Evolutionary conservation across 2,888 invertebrate species (phyloP).

Genomic region (Mythimna impura): DNA sequence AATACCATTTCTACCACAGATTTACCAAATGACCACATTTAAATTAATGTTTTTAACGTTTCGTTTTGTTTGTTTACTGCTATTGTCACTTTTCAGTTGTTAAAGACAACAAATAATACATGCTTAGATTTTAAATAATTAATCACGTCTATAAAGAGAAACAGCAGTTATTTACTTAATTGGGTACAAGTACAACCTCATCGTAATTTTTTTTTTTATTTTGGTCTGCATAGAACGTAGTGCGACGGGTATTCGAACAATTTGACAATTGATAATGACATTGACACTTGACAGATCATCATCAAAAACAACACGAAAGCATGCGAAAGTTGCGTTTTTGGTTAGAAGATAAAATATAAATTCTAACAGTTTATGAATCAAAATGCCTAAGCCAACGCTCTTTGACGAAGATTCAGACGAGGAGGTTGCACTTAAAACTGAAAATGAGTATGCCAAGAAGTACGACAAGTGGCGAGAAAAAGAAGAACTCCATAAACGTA

Average conservation of each 20-base stretch:
- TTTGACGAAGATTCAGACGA: constrained; percentile 91
- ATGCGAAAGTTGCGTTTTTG: constrained; percentile 33
- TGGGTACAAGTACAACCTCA: too few relatives aligned
- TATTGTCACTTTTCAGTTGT: background rate
- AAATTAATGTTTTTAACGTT: background rate
- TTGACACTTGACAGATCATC: constrained; percentile 25
- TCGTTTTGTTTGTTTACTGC: background rate
- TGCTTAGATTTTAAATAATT: too few relatives aligned
- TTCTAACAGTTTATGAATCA: constrained; percentile 24
- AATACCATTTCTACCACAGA: background rate
- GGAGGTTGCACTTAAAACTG: constrained; percentile 91
- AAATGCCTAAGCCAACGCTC: constrained; percentile 81
- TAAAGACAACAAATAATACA: too few relatives aligned
- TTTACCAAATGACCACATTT: background rate
- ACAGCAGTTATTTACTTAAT: too few relatives aligned
- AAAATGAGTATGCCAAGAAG: constrained; percentile 95
- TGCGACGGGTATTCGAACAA: background rate
- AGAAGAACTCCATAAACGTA: constrained; percentile 96
- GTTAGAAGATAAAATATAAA: constrained; percentile 37
- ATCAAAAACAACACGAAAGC: constrained; percentile 45
- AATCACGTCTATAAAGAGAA: too few relatives aligned
- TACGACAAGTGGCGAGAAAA: constrained; percentile 96
- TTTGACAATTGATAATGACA: background rate
- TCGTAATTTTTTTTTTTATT: too few relatives aligned
- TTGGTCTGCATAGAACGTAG: constrained; percentile 3